A percentile compares a stretch with the other conserved stretches of the same genome.
These are phyloP conservation scores for Dromius quadrimaculatus DNA, from an alignment of 2,888 invertebrate species.

Conservation along the genomic window DNA sequence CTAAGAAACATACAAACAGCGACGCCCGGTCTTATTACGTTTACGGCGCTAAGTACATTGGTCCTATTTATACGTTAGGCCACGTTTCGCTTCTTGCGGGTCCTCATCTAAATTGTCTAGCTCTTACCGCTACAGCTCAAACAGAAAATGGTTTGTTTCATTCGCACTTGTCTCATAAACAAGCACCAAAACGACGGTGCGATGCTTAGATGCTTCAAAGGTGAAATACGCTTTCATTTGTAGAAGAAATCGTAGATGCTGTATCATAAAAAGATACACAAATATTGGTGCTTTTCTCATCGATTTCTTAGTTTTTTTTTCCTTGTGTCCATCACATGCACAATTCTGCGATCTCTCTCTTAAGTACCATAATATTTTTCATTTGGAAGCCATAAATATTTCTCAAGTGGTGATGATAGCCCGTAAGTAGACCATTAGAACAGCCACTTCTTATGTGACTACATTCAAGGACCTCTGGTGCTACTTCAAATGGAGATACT, in stretches of 20 bases:
- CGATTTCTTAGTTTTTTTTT: no score
- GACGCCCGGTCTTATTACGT: not conserved
- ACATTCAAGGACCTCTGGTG: not conserved
- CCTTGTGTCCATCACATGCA: no score
- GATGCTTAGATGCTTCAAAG: slow-evolving; percentile 5
- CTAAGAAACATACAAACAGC: slow-evolving; percentile 8
- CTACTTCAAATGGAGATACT: slow-evolving; percentile 9
- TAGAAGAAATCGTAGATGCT: not conserved
- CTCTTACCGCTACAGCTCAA: slow-evolving; percentile 31
- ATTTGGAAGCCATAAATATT: slow-evolving; percentile 23
- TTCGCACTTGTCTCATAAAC: slow-evolving; percentile 48
- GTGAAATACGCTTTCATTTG: not conserved
- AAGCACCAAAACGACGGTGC: slow-evolving; percentile 24
- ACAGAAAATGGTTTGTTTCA: slow-evolving; percentile 48
- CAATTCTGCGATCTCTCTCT: no score
- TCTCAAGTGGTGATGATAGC: slow-evolving; percentile 44
- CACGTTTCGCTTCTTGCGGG: slow-evolving; percentile 22
- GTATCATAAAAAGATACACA: no score
- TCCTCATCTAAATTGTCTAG: no score
- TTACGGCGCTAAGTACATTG: slow-evolving; percentile 5
- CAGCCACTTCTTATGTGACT: not conserved
- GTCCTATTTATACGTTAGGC: slow-evolving; percentile 23
- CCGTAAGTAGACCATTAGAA: slow-evolving; percentile 40
- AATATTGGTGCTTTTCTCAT: no score
- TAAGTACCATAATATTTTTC: slow-evolving; percentile 6